Evolutionary conservation across 1,140 invertebrate genomes (phyloP).

Genomic region (Zaprionus inermis): DNA sequence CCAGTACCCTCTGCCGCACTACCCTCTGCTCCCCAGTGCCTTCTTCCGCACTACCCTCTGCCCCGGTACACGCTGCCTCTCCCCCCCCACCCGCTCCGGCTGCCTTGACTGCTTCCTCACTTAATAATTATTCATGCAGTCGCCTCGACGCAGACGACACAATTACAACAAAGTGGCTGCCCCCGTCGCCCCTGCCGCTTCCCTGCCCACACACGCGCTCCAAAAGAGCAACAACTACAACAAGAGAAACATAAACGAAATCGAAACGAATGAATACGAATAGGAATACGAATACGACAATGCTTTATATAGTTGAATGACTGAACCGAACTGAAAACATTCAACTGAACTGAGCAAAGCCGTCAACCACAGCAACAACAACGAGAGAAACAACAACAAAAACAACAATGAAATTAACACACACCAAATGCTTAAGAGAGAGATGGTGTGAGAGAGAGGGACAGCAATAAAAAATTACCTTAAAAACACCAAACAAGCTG

Average conservation of each 20-base stretch:
- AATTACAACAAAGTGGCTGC: constrained; percentile 75
- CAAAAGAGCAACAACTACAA: constrained; percentile 39
- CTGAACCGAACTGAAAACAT: constrained; percentile 69
- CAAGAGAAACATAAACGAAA: constrained; percentile 74
- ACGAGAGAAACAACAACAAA: constrained; percentile 39
- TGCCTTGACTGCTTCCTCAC: background rate
- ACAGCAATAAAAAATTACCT: constrained; percentile 70
- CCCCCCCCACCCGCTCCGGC: background rate
- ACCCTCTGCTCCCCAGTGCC: background rate
- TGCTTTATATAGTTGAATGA: constrained; percentile 81
- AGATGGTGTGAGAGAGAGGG: constrained; percentile 56
- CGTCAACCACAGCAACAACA: constrained; percentile 66
- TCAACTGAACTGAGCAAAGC: constrained; percentile 72
- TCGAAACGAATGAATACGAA: constrained; percentile 74
- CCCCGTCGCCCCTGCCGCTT: constrained; percentile 55
- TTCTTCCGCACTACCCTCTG: no score
- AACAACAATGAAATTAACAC: constrained; percentile 65
- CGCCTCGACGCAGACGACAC: constrained; percentile 45
- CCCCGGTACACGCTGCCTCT: background rate
- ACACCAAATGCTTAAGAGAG: constrained; percentile 70
- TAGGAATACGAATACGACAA: constrained; percentile 56
- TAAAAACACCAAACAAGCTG: constrained; percentile 79
- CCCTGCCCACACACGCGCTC: background rate
- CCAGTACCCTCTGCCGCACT: background rate
- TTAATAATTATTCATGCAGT: constrained; percentile 82